A percentile compares a stretch with the other conserved stretches of the same genome.
Conservation (phyloP, 2,113 vertebrate genomes). For the Porphyrio hochstetteri region DNA sequence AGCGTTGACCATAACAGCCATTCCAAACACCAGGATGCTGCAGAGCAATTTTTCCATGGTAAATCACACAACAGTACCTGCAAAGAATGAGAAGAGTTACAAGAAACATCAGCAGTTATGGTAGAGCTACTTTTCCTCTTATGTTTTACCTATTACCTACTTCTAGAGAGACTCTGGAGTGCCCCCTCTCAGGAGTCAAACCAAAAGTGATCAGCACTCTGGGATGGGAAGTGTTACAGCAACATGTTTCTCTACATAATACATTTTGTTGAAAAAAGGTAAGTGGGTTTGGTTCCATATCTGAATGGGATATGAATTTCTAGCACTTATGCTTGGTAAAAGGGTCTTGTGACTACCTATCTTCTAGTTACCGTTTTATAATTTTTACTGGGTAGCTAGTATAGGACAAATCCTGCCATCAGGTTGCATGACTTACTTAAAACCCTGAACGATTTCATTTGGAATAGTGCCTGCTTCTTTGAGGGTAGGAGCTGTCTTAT, state of each 20-base stretch:
- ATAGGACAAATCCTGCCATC: neutral
- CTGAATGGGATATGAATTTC: neutral
- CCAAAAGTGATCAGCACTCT: neutral
- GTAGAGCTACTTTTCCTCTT: neutral
- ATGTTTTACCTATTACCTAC: neutral
- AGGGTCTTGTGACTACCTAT: neutral
- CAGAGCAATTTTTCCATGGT: constrained; percentile 97
- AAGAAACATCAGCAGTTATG: neutral
- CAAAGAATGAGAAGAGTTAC: constrained; percentile 41
- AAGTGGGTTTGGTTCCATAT: neutral
- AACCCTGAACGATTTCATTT: neutral
- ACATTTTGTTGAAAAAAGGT: neutral
- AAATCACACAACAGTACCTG: constrained; percentile 83
- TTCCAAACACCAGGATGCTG: constrained; percentile 93
- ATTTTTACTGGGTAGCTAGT: neutral
- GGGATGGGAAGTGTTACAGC: neutral
- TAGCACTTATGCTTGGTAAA: neutral
- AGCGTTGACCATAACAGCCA: constrained; percentile 85
- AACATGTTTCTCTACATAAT: neutral
- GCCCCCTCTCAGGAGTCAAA: neutral
- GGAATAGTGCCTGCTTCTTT: neutral
- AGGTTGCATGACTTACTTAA: neutral
- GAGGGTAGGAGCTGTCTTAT: neutral
- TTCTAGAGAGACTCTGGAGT: neutral
- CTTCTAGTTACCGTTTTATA: neutral